Conservation (phyloP, 2,797 vertebrate genomes). For the Sebastes taczanowskii region DNA sequence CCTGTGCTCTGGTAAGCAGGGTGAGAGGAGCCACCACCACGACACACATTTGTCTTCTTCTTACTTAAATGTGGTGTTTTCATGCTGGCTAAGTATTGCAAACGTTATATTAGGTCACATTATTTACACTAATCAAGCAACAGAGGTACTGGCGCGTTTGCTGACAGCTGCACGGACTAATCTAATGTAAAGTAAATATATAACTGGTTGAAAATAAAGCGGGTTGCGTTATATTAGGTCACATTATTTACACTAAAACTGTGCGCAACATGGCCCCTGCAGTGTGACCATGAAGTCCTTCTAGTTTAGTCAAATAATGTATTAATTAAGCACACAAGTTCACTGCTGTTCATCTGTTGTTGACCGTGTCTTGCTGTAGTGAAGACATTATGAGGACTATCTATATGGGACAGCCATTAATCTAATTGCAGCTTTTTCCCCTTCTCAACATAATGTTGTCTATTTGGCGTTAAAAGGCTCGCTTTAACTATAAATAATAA, state of each 20-base stretch:
- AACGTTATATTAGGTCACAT: too few species aligned
- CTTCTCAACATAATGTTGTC: not conserved
- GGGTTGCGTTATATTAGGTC: conserved; percentile 21
- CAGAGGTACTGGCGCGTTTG: conserved; percentile 9
- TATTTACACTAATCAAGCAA: not conserved
- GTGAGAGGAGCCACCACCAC: too few species aligned
- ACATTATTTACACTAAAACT: conserved; percentile 53
- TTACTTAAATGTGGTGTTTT: too few species aligned
- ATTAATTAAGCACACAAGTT: too few species aligned
- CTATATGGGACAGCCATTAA: conserved; percentile 14
- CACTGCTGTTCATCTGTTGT: conserved; percentile 1
- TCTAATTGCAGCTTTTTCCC: conserved; percentile 39
- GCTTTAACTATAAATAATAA: not conserved
- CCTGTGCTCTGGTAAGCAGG: too few species aligned
- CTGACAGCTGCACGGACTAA: not conserved
- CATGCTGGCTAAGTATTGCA: too few species aligned
- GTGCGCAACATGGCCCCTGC: conserved; percentile 66
- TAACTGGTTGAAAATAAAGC: conserved; percentile 31
- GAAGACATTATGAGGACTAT: conserved; percentile 21
- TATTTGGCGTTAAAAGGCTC: rapidly evolving
- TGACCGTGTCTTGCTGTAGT: conserved; percentile 6
- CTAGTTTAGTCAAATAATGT: too few species aligned
- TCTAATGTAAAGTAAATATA: conserved; percentile 11
- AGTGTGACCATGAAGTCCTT: conserved; percentile 37
- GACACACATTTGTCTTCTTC: too few species aligned